Evolutionary conservation across 1,140 invertebrate species (phyloP).

Genomic region (Mamestra configurata): DNA sequence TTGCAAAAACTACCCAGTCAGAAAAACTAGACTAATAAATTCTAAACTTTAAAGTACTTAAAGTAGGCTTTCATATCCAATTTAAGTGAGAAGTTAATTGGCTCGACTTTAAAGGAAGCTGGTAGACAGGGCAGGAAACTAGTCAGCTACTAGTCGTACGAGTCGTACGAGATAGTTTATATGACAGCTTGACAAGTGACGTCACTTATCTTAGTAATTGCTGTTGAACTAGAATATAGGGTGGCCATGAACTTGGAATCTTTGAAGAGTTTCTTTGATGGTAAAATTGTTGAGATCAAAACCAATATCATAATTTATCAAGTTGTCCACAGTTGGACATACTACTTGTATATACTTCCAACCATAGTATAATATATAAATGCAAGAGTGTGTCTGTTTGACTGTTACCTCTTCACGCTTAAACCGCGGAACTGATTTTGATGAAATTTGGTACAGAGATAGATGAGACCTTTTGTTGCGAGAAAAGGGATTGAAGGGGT

Average conservation of each 20-base stretch:
- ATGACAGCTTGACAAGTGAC: constrained; percentile 34
- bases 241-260: background rate
- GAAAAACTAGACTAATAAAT: background rate
- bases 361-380: too few relatives aligned
- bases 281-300: too few relatives aligned
- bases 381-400: too few relatives aligned
- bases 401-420: too few relatives aligned
- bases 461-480: too few relatives aligned
- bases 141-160: background rate
- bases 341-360: too few relatives aligned
- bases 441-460: too few relatives aligned
- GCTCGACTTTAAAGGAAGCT: constrained; percentile 20
- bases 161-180: background rate
- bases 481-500: too few relatives aligned
- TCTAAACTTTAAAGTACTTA: background rate
- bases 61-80: background rate
- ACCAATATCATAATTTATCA: too few relatives aligned
- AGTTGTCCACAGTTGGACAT: too few relatives aligned
- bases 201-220: constrained; percentile 20
- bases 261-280: background rate
- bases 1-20: too few relatives aligned
- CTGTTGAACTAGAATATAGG: background rate
- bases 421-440: too few relatives aligned
- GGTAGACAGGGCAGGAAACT: background rate
- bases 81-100: constrained; percentile 22